Conservation (phyloP, 2,888 invertebrate genomes). For the Homarus gammarus region DNA sequence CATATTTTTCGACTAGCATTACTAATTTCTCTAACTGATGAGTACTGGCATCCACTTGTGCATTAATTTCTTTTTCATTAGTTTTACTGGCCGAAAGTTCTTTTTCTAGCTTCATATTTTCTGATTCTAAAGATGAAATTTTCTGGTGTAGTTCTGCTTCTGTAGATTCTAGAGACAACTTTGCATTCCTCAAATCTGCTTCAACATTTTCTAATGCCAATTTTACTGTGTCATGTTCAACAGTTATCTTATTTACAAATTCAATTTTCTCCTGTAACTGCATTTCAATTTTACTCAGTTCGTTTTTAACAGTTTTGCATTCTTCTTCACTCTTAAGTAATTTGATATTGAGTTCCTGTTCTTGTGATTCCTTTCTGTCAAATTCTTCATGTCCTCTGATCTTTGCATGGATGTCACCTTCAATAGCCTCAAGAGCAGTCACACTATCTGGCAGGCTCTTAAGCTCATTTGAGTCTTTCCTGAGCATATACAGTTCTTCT, state of each 20-base stretch:
- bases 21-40: conserved; percentile 25
- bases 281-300: neutral
- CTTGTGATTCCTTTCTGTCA: neutral
- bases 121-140: neutral
- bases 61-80: conserved; percentile 8
- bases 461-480: neutral
- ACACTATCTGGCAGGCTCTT: neutral
- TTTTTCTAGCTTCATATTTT: conserved; percentile 1
- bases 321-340: conserved; percentile 1
- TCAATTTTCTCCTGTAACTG: conserved; percentile 5
- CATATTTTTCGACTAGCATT: conserved; percentile 50
- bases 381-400: neutral
- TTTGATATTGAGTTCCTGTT: conserved; percentile 11
- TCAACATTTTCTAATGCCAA: neutral
- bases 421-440: neutral
- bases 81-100: conserved; percentile 2
- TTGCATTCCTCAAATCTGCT: neutral
- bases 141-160: neutral
- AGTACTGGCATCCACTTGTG: neutral
- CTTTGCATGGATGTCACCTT: neutral
- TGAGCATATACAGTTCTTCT: neutral
- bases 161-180: neutral
- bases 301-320: neutral
- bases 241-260: neutral
- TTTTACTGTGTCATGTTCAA: neutral